Evolutionary conservation across 2,888 invertebrate genomes (phyloP).

Genomic region (Argyra leucocephala): DNA sequence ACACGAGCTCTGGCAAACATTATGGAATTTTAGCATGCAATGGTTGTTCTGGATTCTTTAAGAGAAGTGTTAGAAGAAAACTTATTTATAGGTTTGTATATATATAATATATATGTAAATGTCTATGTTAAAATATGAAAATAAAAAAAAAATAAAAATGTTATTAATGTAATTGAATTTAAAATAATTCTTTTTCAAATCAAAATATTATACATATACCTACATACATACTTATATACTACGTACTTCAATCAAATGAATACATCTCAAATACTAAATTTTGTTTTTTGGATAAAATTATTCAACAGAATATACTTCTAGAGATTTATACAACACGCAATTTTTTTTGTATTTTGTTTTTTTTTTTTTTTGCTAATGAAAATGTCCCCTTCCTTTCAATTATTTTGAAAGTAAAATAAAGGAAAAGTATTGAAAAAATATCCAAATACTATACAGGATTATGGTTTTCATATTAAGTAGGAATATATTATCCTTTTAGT

Average conservation of each 20-base stretch:
- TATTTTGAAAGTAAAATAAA: not conserved
- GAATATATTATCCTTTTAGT: conserved; percentile 2
- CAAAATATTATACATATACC: not conserved
- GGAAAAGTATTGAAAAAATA: not conserved
- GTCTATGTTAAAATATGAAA: not conserved
- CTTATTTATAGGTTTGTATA: conserved; percentile 80
- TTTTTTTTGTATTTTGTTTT: not conserved
- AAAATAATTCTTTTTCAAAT: conserved; percentile 1
- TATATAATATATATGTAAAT: not conserved
- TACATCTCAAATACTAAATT: too few relatives aligned
- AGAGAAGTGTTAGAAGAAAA: conserved; percentile 88
- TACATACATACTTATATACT: too few relatives aligned
- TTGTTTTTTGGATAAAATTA: too few relatives aligned
- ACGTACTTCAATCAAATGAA: not conserved
- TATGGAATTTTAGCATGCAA: conserved; percentile 98
- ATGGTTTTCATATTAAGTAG: conserved; percentile 1
- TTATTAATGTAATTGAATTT: conserved; percentile 6
- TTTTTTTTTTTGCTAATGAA: not conserved
- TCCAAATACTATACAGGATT: not conserved
- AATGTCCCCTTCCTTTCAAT: not conserved
- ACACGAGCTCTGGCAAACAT: conserved; percentile 94
- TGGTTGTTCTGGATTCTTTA: conserved; percentile 98
- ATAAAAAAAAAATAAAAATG: not conserved
- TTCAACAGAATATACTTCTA: too few relatives aligned
- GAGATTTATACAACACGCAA: too few relatives aligned